Percentiles rank a stretch among this genome's conserved stretches.
Evolutionary conservation across 92 coral and sea anemone species (phyloP).

Genomic region (Actinostola sp.): DNA sequence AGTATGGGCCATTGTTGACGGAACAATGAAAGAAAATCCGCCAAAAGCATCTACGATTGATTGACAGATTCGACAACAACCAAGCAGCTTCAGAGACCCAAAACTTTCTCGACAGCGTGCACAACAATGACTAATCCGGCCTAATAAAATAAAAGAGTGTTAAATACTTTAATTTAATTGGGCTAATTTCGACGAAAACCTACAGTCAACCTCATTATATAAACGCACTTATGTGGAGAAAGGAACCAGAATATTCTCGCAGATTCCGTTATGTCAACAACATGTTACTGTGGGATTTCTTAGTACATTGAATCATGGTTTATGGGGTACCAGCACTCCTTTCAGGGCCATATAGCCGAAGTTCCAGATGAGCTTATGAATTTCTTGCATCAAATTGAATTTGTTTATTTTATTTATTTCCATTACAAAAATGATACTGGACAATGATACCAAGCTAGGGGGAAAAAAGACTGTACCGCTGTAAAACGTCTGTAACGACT

Average conservation of each 20-base stretch:
- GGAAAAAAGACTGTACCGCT: neutral
- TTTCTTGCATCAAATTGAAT: neutral
- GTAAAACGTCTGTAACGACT: constrained; percentile 5
- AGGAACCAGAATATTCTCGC: neutral
- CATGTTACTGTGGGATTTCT: neutral
- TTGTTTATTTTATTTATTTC: neutral
- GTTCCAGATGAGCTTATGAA: neutral
- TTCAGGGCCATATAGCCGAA: too few species aligned
- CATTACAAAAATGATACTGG: neutral
- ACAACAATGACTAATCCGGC: neutral
- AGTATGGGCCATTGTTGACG: constrained; percentile 49
- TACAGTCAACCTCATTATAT: neutral
- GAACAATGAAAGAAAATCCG: constrained; percentile 55
- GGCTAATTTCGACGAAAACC: constrained; percentile 2
- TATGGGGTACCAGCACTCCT: too few species aligned
- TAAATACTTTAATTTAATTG: constrained; percentile 20
- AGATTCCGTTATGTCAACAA: constrained; percentile 11
- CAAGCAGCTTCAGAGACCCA: constrained; percentile 2
- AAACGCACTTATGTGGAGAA: neutral
- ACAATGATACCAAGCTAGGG: neutral
- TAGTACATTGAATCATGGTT: neutral
- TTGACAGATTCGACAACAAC: constrained; percentile 55
- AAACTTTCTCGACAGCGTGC: constrained; percentile 7
- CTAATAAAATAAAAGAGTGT: constrained; percentile 3
- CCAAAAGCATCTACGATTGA: constrained; percentile 56